These are phyloP conservation scores for Tetrao urogallus DNA, from an alignment of 2,113 vertebrate species.

Conservation along the genomic window DNA sequence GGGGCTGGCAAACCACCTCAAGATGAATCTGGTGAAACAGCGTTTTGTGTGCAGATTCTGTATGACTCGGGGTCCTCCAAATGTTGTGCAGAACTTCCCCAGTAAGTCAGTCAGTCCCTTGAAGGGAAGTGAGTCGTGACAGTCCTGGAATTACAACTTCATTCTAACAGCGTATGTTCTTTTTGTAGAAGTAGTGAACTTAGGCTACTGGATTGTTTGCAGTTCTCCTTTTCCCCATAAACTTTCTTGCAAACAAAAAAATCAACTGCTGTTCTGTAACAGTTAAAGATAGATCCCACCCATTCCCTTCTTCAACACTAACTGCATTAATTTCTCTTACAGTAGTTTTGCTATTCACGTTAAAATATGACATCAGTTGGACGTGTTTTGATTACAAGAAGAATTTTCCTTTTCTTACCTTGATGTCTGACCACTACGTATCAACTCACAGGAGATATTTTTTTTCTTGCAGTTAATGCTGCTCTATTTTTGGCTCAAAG, in stretches of 20 bases:
- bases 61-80: not conserved
- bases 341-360: not conserved
- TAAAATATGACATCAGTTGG: not conserved
- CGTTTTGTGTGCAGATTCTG: not conserved
- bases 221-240: not conserved
- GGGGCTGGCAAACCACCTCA: not conserved
- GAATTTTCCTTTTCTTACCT: not conserved
- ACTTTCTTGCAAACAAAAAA: not conserved
- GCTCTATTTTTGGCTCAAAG: constrained; percentile 21
- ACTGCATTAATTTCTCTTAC: not conserved
- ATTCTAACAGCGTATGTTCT: not conserved
- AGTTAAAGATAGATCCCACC: not conserved
- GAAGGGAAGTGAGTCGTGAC: not conserved
- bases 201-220: not conserved
- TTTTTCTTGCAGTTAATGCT: not conserved
- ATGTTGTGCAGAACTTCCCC: not conserved
- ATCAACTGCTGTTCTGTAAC: not conserved
- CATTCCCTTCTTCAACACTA: not conserved
- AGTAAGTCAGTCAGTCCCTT: not conserved
- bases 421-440: not conserved
- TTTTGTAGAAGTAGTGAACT: not conserved
- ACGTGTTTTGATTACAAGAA: not conserved
- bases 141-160: not conserved
- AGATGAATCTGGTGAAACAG: not conserved
- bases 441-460: not conserved